A percentile compares a stretch with the other conserved stretches of the same genome.
phyloP scores from a whole-genome alignment of 2,113 vertebrate species.

The Chaetura pelagica region DNA sequence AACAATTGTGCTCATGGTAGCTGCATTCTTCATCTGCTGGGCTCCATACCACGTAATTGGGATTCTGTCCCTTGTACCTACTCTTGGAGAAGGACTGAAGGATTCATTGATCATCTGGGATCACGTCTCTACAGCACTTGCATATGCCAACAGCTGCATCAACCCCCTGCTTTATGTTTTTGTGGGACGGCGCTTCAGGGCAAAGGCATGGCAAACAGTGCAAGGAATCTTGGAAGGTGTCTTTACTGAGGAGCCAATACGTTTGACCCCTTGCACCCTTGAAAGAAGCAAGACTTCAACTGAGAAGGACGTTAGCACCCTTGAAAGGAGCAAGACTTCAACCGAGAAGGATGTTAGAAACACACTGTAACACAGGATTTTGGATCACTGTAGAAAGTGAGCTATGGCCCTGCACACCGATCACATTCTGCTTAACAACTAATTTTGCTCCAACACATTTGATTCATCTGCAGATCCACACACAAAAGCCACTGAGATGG shows the following conservation, averaged over 20 bases:
- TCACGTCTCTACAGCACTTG: constrained; percentile 69
- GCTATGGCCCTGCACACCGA: background rate
- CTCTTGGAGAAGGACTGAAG: background rate
- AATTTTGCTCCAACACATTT: background rate
- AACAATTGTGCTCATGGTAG: constrained; percentile 63
- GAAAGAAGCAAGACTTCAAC: constrained; percentile 36
- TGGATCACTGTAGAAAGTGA: accelerated
- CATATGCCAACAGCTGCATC: constrained; percentile 83
- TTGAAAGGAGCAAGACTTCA: constrained; percentile 36
- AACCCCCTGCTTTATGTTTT: constrained; percentile 85
- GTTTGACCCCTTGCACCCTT: background rate
- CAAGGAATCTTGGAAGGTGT: constrained; percentile 74
- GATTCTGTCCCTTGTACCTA: constrained; percentile 28
- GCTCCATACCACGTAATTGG: constrained; percentile 80
- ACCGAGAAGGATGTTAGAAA: background rate
- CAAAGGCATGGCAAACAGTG: constrained; percentile 69
- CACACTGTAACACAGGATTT: background rate
- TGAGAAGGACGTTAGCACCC: background rate
- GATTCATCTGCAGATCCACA: background rate
- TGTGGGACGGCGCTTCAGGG: constrained; percentile 81
- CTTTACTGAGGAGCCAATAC: constrained; percentile 74
- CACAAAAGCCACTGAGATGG: background rate
- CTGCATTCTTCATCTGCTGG: constrained; percentile 83
- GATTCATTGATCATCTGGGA: constrained; percentile 58
- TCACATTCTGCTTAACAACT: background rate